A percentile compares a stretch with the other conserved stretches of the same genome.
Evolutionary conservation across 2,888 invertebrate species (phyloP).

Genomic region (Melangyna quadrimaculata): DNA sequence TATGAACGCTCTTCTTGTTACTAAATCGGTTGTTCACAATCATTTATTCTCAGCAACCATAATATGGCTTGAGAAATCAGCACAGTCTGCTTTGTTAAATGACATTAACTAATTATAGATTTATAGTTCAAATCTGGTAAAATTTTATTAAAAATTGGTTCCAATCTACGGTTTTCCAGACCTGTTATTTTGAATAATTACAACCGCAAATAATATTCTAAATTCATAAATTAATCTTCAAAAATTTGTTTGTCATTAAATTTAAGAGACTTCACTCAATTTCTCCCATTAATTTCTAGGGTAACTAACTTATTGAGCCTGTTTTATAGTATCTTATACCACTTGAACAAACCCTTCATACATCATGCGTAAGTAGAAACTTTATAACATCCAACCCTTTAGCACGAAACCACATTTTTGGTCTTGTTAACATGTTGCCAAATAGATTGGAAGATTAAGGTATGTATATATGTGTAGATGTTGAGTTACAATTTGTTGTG

Average conservation of each 20-base stretch:
- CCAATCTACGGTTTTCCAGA: not conserved
- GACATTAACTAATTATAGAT: not conserved
- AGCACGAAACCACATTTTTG: constrained; percentile 8
- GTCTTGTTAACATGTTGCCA: constrained; percentile 31
- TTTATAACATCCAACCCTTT: not conserved
- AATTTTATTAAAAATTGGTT: not conserved
- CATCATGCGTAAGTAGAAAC: not conserved
- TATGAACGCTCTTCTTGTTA: no score
- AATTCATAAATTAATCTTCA: not conserved
- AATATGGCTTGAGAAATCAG: no score
- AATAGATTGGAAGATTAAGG: constrained; percentile 10
- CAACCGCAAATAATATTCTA: not conserved
- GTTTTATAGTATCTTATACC: not conserved
- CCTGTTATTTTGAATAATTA: not conserved
- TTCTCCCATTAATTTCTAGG: not conserved
- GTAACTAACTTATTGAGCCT: not conserved
- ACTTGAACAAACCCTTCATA: constrained; percentile 2
- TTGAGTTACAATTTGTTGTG: not conserved
- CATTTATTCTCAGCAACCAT: no score
- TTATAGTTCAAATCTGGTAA: not conserved
- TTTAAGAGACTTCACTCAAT: constrained; percentile 15
- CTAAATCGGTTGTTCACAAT: no score
- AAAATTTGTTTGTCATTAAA: constrained; percentile 15
- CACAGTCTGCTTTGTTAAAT: not conserved
- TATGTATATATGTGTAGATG: not conserved